Conservation (phyloP, 2,797 vertebrate genomes). For the Borostomias antarcticus region DNA sequence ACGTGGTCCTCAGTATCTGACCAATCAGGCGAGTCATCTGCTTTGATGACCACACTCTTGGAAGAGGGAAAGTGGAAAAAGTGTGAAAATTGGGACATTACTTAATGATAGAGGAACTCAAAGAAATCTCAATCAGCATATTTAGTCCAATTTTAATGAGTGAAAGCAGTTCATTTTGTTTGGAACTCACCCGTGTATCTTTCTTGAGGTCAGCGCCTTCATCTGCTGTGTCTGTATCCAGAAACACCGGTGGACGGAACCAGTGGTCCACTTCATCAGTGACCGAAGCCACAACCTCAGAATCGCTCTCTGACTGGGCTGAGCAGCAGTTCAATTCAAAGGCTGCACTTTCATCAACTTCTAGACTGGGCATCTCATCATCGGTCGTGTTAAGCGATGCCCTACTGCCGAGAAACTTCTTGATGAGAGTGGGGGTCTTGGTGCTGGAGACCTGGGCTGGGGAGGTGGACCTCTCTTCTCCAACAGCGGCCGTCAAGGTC, state of each 20-base stretch:
- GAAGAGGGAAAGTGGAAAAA: conserved; percentile 16
- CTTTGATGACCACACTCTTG: conserved; percentile 62
- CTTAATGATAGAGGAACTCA: conserved; percentile 7
- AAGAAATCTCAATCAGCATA: neutral
- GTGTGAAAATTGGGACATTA: neutral
- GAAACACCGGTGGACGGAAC: conserved; percentile 6
- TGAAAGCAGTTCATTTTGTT: neutral
- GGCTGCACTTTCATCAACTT: neutral
- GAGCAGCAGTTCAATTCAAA: conserved; percentile 22
- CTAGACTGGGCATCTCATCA: conserved; percentile 16
- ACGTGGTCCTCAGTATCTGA: conserved; percentile 67
- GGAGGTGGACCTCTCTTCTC: conserved; percentile 12
- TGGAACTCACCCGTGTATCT: conserved; percentile 49
- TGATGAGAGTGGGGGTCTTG: neutral
- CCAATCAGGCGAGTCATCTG: conserved; percentile 64
- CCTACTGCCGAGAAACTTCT: neutral
- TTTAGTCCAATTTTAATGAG: neutral
- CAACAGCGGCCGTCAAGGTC: conserved; percentile 64
- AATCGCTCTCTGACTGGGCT: conserved; percentile 2
- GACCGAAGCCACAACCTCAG: neutral
- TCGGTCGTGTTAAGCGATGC: conserved; percentile 1
- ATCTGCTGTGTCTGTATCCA: conserved; percentile 25
- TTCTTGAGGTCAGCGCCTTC: conserved; percentile 4
- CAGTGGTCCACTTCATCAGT: conserved; percentile 18
- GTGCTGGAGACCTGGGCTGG: neutral